Evolutionary conservation across 2,888 invertebrate genomes (phyloP), one percentile per base, ranked within the genome.

Genomic region (Aphidoletes aphidimyza): DNA sequence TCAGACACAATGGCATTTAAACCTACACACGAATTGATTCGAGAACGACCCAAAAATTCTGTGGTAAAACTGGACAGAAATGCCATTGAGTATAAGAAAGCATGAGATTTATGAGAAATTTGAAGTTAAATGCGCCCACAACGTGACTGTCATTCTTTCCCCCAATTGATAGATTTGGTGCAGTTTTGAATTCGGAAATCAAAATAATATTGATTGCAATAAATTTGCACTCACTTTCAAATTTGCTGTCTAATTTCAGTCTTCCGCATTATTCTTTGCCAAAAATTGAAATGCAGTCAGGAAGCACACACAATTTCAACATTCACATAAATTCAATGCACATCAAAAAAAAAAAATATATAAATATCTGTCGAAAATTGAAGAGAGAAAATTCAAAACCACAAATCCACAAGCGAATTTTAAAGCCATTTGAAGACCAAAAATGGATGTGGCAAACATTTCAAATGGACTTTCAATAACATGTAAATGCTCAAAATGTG

Each of bases 1-100:
- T 37, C 2, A n/a, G 30, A 69, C 22, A 81, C 37, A 81, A 81
- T 81, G 37, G 37, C 81, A 81, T 81, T 81, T 81, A 3, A 81
- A 37, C 81, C 81, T 22, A 81, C 81, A 37, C 37, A 37, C 5
- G 14, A 26, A 69, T 30, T 5, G 14, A 69, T 11, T 69, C 11
- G 69, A 69, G 30, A 69, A 6, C 69, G 1, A n/a, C n/a, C n/a
- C n/a, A n/a, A n/a, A 14, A 69, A 69, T 30, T 69, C 30, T 5
- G 54, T 22, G 22, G 22, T 6, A 54, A n/a, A 22, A 54, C n/a
- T 11, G 17, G 19, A 47, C 6, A 47, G 19, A 54, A 54, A 22
- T 22, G 22, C 30, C 9, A 14, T n/a, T 0, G 17, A 69, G 11
- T 11, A 69, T 30, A 69, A 69, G 69, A 69, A 26, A 69, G 3